Evolutionary conservation across 2,797 vertebrate species (phyloP).

Genomic region (Eulemur coronatus): DNA sequence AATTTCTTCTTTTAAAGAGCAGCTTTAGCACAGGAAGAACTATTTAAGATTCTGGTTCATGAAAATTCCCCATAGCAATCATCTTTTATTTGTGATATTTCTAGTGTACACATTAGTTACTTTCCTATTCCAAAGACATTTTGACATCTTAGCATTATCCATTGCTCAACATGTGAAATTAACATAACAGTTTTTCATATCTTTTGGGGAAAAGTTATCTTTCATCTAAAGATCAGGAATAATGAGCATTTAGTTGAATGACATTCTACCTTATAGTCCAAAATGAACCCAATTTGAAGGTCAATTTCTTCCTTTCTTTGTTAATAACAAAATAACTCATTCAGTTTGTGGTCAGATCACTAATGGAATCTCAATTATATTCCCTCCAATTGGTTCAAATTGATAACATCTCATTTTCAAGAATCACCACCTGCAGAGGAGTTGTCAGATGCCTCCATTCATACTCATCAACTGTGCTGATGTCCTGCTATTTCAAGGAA

Average conservation of each 20-base stretch:
- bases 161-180: constrained; percentile 53
- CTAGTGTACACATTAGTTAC: constrained; percentile 60
- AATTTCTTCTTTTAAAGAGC: constrained; percentile 62
- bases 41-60: constrained; percentile 65
- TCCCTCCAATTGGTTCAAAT: constrained; percentile 33
- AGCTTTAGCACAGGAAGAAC: constrained; percentile 61
- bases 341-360: constrained; percentile 50
- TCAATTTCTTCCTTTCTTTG: constrained; percentile 65
- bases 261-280: constrained; percentile 51
- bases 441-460: not conserved
- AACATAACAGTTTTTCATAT: constrained; percentile 52
- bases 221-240: constrained; percentile 64
- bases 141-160: constrained; percentile 68
- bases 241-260: constrained; percentile 66
- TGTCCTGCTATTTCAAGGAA: not conserved
- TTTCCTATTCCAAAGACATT: constrained; percentile 63
- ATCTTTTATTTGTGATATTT: constrained; percentile 69
- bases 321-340: constrained; percentile 71
- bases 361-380: constrained; percentile 51
- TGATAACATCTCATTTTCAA: constrained; percentile 52
- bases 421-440: not conserved
- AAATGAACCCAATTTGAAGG: constrained; percentile 68
- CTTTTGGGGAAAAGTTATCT: constrained; percentile 54
- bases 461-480: not conserved
- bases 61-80: constrained; percentile 76